Evolutionary conservation across 1,140 invertebrate species (phyloP), one percentile per base, ranked within the genome.

Genomic region (Oryzaephilus surinamensis): DNA sequence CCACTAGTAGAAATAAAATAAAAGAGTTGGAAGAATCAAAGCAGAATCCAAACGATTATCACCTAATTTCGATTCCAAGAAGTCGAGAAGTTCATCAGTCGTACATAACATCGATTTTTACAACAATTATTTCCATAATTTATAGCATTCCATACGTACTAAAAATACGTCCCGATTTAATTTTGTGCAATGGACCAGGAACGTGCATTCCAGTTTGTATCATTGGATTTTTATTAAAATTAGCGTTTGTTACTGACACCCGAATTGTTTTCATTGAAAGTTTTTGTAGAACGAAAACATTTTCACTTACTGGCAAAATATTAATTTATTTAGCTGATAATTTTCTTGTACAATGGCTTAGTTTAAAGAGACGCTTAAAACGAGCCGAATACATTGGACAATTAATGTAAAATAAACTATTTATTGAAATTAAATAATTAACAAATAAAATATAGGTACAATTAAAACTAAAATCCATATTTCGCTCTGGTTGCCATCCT

Each of bases 161-260:
- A 46, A 71, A 63, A 30, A 69, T 78, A 44, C 71, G 65, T 41
- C 90, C 90, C 13, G 72, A 88, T 55, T 53, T 95, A 38, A 68
- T 94, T 38, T 58, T 96, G 2, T 89, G 86, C 55, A 98, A 97
- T 70, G 95, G 95, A 1, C 95, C 94, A 33, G 94, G 93, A 15
- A 96, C 91, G 4, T 96, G 93, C 64, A 72, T 98, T 43, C 93
- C 59, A 20, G 50, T 59, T 21, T 60, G 56, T 55, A 6, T 59
- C 6, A 23, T 54, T 27, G 45, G 48, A 30, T 60, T 59, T 42
- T 11, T 58, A 7, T 32, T 61, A 32, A 60, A 56, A 42, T 46
- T 40, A 42, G 55, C 84, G 0, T 76, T 71, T 41, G 52, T 90
- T 6, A 60, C 68, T 16, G 67, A 81, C 41, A 77, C 72, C 41